Evolutionary conservation across 2,797 vertebrate species (phyloP).

Genomic region (Urosaurus nigricauda): DNA sequence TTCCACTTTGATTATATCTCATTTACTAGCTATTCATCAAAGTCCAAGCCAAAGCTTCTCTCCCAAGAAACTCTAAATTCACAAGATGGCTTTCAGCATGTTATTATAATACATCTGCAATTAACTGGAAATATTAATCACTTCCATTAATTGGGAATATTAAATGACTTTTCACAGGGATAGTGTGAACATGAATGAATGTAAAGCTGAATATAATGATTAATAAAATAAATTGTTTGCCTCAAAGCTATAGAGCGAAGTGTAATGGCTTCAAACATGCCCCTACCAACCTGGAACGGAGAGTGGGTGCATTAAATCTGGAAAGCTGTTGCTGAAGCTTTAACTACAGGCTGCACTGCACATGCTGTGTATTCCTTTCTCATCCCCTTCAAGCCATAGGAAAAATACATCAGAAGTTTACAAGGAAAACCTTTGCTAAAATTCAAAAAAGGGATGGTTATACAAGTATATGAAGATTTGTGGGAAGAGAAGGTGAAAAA

Average conservation of each 20-base stretch:
- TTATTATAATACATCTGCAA: slow-evolving; percentile 16
- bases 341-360: slow-evolving; percentile 57
- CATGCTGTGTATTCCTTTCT: slow-evolving; percentile 36
- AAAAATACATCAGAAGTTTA: slow-evolving; percentile 68
- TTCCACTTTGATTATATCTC: neutral
- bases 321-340: slow-evolving; percentile 17
- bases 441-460: slow-evolving; percentile 62
- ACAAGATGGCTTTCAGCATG: neutral
- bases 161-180: neutral
- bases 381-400: slow-evolving; percentile 15
- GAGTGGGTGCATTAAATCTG: slow-evolving; percentile 38
- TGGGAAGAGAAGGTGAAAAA: slow-evolving; percentile 50
- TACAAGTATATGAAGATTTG: slow-evolving; percentile 68
- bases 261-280: slow-evolving; percentile 17
- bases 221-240: neutral
- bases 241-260: neutral
- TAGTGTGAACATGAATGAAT: slow-evolving; percentile 10
- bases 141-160: slow-evolving; percentile 5
- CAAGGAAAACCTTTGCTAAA: slow-evolving; percentile 67
- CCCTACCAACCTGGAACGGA: slow-evolving; percentile 40
- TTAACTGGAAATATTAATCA: neutral
- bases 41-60: neutral
- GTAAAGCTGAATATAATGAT: slow-evolving; percentile 1
- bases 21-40: neutral
- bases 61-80: slow-evolving; percentile 2